Evolutionary conservation across 1,140 invertebrate species (phyloP), one percentile per base, ranked within the genome.

Genomic region (Caenorhabditis tropicalis): DNA sequence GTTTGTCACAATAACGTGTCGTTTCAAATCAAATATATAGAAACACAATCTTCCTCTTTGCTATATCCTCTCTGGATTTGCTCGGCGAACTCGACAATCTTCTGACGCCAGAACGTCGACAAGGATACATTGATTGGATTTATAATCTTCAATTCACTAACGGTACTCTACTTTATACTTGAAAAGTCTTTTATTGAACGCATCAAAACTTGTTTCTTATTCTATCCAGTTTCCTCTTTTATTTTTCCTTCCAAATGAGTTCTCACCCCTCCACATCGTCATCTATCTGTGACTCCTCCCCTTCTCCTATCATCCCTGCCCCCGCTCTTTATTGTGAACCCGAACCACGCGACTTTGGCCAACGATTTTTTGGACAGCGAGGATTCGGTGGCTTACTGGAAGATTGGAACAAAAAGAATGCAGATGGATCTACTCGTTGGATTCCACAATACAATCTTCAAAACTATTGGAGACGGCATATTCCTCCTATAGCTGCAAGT

Each of bases 1-100:
- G 74, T 79, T 21, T 16, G 36, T 10, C 10, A 10, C 19, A 6
- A 43, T 43, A 12, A 6, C 12, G 5, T 43, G 12, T 19, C n/a
- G 10, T 49, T 33, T n/a, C n/a, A 29, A 7, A 53, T 7, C 5
- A 82, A 49, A 58, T 31, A 56, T 51, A 53, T 10, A 87, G 86
- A 49, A 56, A 70, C 24, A 87, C 86, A 16, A 36, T 87, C 43
- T 82, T 87, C 31, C 87, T 84, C n/a, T 87, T 87, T 39, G 58
- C 82, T n/a, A 39, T 87, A n/a, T 49, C 46, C 19, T 48, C 83
- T 1, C 24, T 87, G 29, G 86, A 87, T 27, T 21, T 87, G 24
- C 86, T 87, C 43, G 82, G 79, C 43, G 86, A 82, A 21, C 80
- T 87, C 6, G 85, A 87, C 43, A 79, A 60, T 31, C 36, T 79